These are phyloP conservation scores for Hedya salicella DNA, from an alignment of 2,888 invertebrate species.

Conservation along the genomic window DNA sequence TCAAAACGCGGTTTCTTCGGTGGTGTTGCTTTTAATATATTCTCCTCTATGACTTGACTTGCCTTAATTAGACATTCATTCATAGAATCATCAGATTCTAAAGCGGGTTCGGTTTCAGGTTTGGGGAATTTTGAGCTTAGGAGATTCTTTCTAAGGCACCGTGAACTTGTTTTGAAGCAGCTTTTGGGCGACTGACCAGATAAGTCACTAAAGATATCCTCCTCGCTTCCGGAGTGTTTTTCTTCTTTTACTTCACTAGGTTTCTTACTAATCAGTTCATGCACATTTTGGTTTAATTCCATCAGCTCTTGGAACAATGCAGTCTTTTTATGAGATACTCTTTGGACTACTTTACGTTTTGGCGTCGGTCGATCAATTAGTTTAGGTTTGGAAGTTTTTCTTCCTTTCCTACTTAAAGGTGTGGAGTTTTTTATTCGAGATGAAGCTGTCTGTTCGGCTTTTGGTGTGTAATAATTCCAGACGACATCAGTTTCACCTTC, in stretches of 20 bases:
- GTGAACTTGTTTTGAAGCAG: conserved; percentile 60
- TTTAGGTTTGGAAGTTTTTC: conserved; percentile 62
- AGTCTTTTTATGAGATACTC: conserved; percentile 66
- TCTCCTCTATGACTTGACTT: conserved; percentile 79
- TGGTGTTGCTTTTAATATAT: conserved; percentile 58
- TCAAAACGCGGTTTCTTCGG: conserved; percentile 60
- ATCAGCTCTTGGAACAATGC: conserved; percentile 75
- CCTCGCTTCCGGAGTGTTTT: conserved; percentile 68
- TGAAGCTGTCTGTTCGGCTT: conserved; percentile 62
- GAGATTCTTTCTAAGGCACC: conserved; percentile 74
- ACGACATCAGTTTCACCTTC: conserved; percentile 80
- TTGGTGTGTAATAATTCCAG: conserved; percentile 83
- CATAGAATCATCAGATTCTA: conserved; percentile 82
- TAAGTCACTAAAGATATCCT: conserved; percentile 72
- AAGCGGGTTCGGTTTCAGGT: conserved; percentile 68
- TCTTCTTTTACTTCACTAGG: conserved; percentile 51
- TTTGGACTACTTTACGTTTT: conserved; percentile 62
- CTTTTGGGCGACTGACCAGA: conserved; percentile 72
- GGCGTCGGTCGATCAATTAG: conserved; percentile 65
- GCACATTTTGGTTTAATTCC: conserved; percentile 76
- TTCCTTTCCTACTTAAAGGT: conserved; percentile 70
- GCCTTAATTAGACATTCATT: conserved; percentile 80
- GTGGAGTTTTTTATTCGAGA: conserved; percentile 69
- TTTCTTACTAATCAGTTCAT: conserved; percentile 68
- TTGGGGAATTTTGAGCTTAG: conserved; percentile 75